Percentiles rank a stretch among this genome's conserved stretches.
Evolutionary conservation across 2,113 vertebrate species (phyloP).

Genomic region (Poeciliopsis occidentalis): DNA sequence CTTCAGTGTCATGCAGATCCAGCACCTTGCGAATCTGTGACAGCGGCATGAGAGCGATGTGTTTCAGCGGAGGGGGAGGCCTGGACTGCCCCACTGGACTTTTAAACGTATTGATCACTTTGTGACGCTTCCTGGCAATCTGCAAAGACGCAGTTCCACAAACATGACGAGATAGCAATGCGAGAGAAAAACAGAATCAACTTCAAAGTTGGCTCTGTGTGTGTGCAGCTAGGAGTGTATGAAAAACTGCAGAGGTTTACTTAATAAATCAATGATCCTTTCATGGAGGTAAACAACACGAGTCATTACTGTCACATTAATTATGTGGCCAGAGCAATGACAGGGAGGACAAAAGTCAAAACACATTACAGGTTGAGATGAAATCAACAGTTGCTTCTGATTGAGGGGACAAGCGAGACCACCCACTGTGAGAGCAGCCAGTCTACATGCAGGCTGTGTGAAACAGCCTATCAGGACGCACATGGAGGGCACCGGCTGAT

Average conservation of each 20-base stretch:
- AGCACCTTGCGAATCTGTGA: slow-evolving; percentile 97
- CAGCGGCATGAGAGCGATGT: slow-evolving; percentile 94
- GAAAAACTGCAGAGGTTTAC: slow-evolving; percentile 38
- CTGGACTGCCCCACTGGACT: slow-evolving; percentile 91
- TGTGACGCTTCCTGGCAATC: slow-evolving; percentile 97
- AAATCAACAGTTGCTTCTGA: slow-evolving; percentile 61
- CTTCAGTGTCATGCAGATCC: slow-evolving; percentile 95
- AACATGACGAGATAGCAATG: slow-evolving; percentile 11
- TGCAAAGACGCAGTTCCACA: slow-evolving; percentile 57
- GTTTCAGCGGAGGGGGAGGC: slow-evolving; percentile 92
- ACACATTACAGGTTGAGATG: slow-evolving; percentile 33
- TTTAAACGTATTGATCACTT: slow-evolving; percentile 93
- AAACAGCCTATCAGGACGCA: not conserved
- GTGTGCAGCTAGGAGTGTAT: slow-evolving; percentile 8
- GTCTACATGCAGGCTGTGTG: not conserved
- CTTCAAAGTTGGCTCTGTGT: slow-evolving; percentile 3
- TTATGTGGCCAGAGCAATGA: slow-evolving; percentile 33
- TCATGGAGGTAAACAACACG: slow-evolving; percentile 60
- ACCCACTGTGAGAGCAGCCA: slow-evolving; percentile 6
- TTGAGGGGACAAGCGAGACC: slow-evolving; percentile 18
- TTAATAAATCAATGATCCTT: slow-evolving; percentile 63
- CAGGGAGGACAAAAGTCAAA: slow-evolving; percentile 21
- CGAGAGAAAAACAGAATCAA: not conserved
- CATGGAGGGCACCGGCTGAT: slow-evolving; percentile 20
- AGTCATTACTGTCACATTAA: slow-evolving; percentile 67